phyloP scores from a whole-genome alignment of 2,888 invertebrate species.

The Andrena hattorfiana region DNA sequence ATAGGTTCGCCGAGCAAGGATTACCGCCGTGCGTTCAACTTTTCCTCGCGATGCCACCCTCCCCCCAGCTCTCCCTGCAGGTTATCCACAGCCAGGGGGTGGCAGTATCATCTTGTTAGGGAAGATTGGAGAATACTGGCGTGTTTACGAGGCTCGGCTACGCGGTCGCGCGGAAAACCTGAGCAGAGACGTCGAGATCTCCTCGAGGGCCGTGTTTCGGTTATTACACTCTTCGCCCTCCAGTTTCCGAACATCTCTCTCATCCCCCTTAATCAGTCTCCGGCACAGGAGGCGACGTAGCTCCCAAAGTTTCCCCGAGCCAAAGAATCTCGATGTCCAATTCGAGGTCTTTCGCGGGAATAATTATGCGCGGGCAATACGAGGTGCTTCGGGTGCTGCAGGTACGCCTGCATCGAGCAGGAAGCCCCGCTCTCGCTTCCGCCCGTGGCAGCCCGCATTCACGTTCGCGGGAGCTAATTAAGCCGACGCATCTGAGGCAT shows the following conservation, averaged over 20 bases:
- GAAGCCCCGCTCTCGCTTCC: slow-evolving; percentile 3
- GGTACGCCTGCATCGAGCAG: neutral
- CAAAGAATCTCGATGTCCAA: too few relatives aligned
- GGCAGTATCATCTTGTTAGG: slow-evolving; percentile 75
- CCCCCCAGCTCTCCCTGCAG: neutral
- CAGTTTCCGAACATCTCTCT: too few relatives aligned
- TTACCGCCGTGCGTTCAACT: slow-evolving; percentile 18
- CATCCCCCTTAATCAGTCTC: too few relatives aligned
- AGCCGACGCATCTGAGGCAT: slow-evolving; percentile 58
- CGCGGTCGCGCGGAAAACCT: slow-evolving; percentile 14
- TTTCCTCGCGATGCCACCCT: slow-evolving; percentile 50
- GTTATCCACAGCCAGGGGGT: slow-evolving; percentile 19
- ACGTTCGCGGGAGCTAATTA: slow-evolving; percentile 60
- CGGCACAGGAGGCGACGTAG: too few relatives aligned
- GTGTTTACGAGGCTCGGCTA: slow-evolving; percentile 65
- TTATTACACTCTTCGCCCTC: neutral
- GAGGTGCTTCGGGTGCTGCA: too few relatives aligned
- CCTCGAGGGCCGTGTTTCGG: neutral
- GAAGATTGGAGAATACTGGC: slow-evolving; percentile 76
- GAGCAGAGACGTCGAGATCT: slow-evolving; percentile 3
- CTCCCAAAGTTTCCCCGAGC: too few relatives aligned
- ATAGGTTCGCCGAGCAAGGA: neutral
- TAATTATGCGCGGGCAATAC: too few relatives aligned
- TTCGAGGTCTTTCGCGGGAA: too few relatives aligned
- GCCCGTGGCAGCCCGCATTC: slow-evolving; percentile 11